Evolutionary conservation across 2,888 invertebrate species (phyloP).

Genomic region (Apodemia mormo): DNA sequence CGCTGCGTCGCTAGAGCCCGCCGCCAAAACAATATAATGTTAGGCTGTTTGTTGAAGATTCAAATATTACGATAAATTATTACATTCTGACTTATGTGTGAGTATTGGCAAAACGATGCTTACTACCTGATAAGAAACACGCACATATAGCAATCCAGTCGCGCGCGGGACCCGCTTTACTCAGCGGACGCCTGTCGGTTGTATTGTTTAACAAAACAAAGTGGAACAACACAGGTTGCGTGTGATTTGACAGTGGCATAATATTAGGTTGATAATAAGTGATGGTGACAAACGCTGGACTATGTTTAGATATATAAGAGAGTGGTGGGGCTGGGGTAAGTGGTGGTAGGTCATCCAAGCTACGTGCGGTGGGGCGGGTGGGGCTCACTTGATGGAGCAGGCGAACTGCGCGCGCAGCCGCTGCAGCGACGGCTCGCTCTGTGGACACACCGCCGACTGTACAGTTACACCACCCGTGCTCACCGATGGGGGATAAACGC

Average conservation of each 20-base stretch:
- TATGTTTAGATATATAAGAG: background rate
- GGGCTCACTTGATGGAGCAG: slow-evolving; percentile 64
- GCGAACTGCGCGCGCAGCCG: slow-evolving; percentile 69
- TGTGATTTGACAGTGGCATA: background rate
- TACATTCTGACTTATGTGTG: background rate
- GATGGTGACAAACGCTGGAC: background rate
- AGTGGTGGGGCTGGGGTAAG: background rate
- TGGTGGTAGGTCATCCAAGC: background rate
- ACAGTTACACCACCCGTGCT: no score
- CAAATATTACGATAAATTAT: no score
- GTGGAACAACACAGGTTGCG: background rate
- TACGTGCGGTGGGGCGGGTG: slow-evolving; percentile 9
- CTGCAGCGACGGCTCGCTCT: slow-evolving; percentile 46
- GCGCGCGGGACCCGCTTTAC: no score
- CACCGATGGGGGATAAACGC: no score
- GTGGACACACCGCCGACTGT: slow-evolving; percentile 14
- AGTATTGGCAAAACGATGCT: background rate
- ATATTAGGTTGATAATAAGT: background rate
- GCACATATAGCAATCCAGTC: no score
- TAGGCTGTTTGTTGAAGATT: background rate
- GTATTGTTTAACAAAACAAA: background rate
- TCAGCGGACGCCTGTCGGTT: no score
- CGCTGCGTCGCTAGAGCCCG: background rate
- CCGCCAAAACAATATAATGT: background rate
- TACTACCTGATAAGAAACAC: background rate